These are phyloP conservation scores for Dendroctonus valens DNA, from an alignment of 1,140 invertebrate species.

Conservation along the genomic window DNA sequence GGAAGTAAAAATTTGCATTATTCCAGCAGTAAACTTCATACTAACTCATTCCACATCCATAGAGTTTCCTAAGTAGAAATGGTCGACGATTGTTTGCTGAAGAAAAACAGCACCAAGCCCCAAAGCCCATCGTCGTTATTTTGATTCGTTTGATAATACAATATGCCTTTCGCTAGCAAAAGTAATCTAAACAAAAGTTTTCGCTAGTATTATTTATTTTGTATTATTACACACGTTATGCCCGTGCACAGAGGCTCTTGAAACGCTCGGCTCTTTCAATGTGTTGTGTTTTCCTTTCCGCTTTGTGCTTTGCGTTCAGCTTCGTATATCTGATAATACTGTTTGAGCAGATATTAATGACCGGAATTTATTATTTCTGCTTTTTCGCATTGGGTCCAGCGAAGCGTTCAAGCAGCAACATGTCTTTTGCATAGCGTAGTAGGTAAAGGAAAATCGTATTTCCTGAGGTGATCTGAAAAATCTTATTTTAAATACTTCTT, in stretches of 20 bases:
- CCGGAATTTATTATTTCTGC: background rate
- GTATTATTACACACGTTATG: constrained; percentile 9
- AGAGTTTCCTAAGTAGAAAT: too few species aligned
- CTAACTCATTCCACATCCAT: too few species aligned
- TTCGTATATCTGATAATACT: constrained; percentile 13
- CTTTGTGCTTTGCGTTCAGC: background rate
- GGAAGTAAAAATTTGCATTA: too few species aligned
- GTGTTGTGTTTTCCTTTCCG: constrained; percentile 14
- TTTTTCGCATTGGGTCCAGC: background rate
- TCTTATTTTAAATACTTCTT: too few species aligned
- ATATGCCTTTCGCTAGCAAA: constrained; percentile 26
- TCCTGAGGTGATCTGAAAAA: too few species aligned
- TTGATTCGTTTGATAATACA: constrained; percentile 31
- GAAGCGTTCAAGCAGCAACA: too few species aligned
- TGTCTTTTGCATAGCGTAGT: too few species aligned
- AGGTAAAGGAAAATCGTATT: too few species aligned
- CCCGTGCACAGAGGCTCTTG: background rate
- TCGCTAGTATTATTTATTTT: constrained; percentile 31
- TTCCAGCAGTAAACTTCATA: too few species aligned
- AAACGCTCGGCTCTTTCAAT: constrained; percentile 1
- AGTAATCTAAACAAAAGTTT: constrained; percentile 31
- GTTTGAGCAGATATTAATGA: constrained; percentile 13
- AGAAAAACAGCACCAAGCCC: constrained; percentile 8
- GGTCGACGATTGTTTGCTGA: background rate
- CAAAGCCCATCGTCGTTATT: constrained; percentile 8